A percentile compares a stretch with the other conserved stretches of the same genome.
Evolutionary conservation across 2,797 vertebrate genomes (phyloP).

Genomic region (Tapirus indicus): DNA sequence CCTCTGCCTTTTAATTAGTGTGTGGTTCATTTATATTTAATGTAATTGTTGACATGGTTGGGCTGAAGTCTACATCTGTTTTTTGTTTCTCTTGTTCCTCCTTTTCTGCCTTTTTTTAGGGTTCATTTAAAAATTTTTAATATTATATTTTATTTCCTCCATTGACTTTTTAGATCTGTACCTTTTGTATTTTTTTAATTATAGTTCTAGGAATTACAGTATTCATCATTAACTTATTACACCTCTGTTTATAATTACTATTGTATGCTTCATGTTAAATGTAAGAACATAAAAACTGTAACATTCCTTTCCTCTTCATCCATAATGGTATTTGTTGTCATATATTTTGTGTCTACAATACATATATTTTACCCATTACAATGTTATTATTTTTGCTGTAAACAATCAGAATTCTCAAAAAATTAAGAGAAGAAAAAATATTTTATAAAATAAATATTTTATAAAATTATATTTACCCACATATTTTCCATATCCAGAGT

Average conservation of each 20-base stretch:
- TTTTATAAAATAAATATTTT: too few species aligned
- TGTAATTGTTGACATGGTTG: neutral
- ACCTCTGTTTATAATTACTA: neutral
- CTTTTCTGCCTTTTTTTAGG: neutral
- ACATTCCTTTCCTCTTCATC: neutral
- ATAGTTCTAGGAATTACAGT: neutral
- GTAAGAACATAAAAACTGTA: neutral
- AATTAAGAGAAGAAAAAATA: neutral
- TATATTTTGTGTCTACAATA: neutral
- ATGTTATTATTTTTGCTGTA: neutral
- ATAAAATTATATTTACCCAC: neutral
- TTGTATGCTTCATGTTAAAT: neutral
- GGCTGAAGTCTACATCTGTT: neutral
- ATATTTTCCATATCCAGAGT: neutral
- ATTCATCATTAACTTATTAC: neutral
- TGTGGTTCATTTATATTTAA: neutral
- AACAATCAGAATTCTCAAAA: neutral
- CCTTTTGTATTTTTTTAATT: neutral
- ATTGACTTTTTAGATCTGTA: neutral
- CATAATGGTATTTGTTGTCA: neutral
- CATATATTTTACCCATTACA: neutral
- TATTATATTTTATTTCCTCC: neutral
- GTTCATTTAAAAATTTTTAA: neutral
- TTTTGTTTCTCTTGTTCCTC: neutral
- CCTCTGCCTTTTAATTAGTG: neutral